These are phyloP conservation scores for Pseudotriccus pelzelni DNA, from an alignment of 2,797 vertebrate species.

Conservation along the genomic window DNA sequence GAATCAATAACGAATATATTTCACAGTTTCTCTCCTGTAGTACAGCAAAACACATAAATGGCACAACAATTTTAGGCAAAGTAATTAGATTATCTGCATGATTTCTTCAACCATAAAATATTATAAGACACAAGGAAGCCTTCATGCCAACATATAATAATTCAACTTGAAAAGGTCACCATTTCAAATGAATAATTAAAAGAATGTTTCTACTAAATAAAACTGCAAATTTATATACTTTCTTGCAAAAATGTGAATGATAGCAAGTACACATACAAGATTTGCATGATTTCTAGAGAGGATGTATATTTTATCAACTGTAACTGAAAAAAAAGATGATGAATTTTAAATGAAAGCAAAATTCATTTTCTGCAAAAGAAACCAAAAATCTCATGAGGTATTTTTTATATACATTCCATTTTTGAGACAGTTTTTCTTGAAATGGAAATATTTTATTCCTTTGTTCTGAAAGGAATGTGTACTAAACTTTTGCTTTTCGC, in stretches of 20 bases:
- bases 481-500: constrained; percentile 3
- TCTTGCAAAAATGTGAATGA: constrained; percentile 48
- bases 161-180: constrained; percentile 53
- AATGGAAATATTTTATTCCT: neutral
- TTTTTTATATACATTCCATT: neutral
- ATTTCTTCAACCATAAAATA: constrained; percentile 68
- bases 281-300: constrained; percentile 44
- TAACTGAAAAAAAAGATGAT: constrained; percentile 25
- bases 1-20: constrained; percentile 29
- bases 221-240: neutral
- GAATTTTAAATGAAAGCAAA: neutral
- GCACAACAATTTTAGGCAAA: constrained; percentile 58
- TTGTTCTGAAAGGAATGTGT: neutral
- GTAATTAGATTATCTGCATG: constrained; percentile 66
- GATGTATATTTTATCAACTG: constrained; percentile 57
- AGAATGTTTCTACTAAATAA: constrained; percentile 34
- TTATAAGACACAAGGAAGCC: constrained; percentile 50
- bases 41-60: constrained; percentile 63
- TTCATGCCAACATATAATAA: constrained; percentile 54
- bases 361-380: neutral
- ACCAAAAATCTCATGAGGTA: neutral
- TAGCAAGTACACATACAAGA: constrained; percentile 16
- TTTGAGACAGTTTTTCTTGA: neutral
- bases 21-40: constrained; percentile 47
- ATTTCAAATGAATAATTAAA: constrained; percentile 60